phyloP scores from a whole-genome alignment of 2,888 invertebrate species.

The Hermaeophaga mercurialis region DNA sequence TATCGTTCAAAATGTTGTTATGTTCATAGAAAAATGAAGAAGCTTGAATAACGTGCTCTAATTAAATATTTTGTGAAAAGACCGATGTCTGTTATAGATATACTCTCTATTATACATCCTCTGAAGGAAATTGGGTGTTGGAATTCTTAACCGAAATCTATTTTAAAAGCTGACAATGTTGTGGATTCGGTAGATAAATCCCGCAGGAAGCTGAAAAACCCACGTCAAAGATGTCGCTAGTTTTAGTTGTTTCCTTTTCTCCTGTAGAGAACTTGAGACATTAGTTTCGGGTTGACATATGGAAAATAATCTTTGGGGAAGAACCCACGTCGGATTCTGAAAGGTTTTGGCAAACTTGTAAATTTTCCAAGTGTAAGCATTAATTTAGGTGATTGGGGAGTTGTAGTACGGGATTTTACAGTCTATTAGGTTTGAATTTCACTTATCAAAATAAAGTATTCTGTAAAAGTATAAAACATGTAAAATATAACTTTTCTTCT shows the following conservation, averaged over 20 bases:
- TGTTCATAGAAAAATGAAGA: too few species aligned
- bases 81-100: too few species aligned
- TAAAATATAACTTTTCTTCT: too few species aligned
- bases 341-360: background rate
- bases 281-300: conserved; percentile 9
- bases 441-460: too few species aligned
- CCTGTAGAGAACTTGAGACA: background rate
- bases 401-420: background rate
- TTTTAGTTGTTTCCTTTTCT: conserved; percentile 5
- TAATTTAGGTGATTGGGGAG: background rate
- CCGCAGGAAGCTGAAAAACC: conserved; percentile 3
- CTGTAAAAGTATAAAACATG: too few species aligned
- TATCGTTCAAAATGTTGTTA: too few species aligned
- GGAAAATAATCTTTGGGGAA: conserved; percentile 10
- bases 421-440: background rate
- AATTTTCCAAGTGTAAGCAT: background rate
- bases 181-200: background rate
- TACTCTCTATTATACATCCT: too few species aligned
- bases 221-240: conserved; percentile 14
- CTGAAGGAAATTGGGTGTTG: too few species aligned
- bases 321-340: background rate
- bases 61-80: too few species aligned
- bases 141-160: background rate
- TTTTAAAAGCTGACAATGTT: conserved; percentile 1
- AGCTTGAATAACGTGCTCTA: too few species aligned